Percentiles rank a stretch among this genome's conserved stretches.
phyloP scores from a whole-genome alignment of 2,113 vertebrate genomes.

The Hystrix brachyura region DNA sequence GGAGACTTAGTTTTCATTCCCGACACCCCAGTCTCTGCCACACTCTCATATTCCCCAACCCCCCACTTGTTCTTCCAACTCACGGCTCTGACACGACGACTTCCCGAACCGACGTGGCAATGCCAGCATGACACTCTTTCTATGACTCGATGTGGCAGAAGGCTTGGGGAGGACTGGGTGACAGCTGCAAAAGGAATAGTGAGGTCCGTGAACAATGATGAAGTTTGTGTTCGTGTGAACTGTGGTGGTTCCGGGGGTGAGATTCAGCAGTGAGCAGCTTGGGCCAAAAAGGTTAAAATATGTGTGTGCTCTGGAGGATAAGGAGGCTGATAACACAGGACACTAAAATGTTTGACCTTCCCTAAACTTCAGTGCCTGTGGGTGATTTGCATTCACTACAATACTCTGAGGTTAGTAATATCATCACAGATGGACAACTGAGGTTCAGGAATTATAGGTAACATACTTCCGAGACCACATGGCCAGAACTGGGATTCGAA shows the following conservation, averaged over 20 bases:
- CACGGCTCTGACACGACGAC: not conserved
- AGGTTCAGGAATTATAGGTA: not conserved
- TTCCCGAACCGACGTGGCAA: not conserved
- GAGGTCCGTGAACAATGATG: not conserved
- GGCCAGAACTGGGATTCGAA: not conserved
- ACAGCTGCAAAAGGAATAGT: not conserved
- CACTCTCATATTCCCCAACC: not conserved
- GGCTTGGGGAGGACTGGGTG: not conserved
- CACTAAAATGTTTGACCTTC: not conserved
- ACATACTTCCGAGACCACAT: not conserved
- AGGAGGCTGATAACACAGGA: not conserved
- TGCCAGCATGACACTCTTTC: fast-evolving
- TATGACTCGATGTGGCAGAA: not conserved
- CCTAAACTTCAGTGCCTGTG: not conserved
- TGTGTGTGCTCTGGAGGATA: not conserved
- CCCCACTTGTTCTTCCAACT: not conserved
- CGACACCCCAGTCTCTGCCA: no score
- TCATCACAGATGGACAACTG: not conserved
- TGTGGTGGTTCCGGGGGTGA: not conserved
- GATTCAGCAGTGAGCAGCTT: not conserved
- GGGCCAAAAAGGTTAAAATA: not conserved
- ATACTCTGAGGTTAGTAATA: not conserved
- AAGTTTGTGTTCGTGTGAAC: not conserved
- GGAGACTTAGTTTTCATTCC: not conserved
- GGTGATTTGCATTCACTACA: not conserved